Percentiles rank a stretch among this genome's conserved stretches.
These are phyloP conservation scores for Zingel zingel DNA, from an alignment of 2,113 vertebrate species.

Conservation along the genomic window DNA sequence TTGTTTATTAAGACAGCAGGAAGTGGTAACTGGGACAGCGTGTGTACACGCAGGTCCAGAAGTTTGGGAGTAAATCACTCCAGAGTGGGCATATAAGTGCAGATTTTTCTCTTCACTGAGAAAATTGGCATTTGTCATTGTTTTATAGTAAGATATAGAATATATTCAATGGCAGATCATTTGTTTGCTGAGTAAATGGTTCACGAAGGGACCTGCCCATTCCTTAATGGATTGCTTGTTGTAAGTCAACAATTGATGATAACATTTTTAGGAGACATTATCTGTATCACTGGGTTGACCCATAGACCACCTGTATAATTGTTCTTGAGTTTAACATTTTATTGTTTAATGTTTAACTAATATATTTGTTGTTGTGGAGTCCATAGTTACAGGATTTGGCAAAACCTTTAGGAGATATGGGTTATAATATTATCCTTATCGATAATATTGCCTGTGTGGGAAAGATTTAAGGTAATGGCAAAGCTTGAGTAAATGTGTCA, in stretches of 20 bases:
- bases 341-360: not conserved
- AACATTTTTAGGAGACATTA: conserved; percentile 1
- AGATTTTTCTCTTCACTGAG: not conserved
- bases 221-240: conserved; percentile 28
- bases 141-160: not conserved
- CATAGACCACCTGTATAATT: not conserved
- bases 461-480: conserved; percentile 27
- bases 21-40: not conserved
- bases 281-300: conserved; percentile 4
- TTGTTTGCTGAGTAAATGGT: conserved; percentile 15
- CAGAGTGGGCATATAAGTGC: not conserved
- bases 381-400: not conserved
- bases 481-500: conserved; percentile 19
- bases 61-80: not conserved
- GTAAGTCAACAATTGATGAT: conserved; percentile 30
- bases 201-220: conserved; percentile 3
- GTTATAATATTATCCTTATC: conserved; percentile 6
- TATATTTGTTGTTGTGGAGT: conserved; percentile 1
- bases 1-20: not conserved
- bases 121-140: not conserved
- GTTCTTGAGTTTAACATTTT: not conserved
- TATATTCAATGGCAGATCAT: not conserved
- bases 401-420: not conserved
- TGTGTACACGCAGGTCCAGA: not conserved
- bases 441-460: not conserved